phyloP scores from a whole-genome alignment of 1,140 invertebrate species.

The Anadara kagoshimensis region DNA sequence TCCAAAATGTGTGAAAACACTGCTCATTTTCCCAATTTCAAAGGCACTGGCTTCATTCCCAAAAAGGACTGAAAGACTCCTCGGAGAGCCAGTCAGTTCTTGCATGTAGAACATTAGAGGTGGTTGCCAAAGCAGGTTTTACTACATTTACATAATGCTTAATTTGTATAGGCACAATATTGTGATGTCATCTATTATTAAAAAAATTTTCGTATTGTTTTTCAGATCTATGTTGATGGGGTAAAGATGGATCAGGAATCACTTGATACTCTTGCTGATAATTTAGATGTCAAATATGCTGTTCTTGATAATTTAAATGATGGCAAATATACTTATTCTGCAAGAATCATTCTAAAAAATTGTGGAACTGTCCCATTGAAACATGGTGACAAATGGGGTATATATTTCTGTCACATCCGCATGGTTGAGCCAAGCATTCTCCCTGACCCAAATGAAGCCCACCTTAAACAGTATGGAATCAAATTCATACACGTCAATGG shows the following conservation, averaged over 20 bases:
- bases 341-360: slow-evolving; percentile 44
- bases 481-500: slow-evolving; percentile 60
- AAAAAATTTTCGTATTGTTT: too few species aligned
- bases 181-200: too few species aligned
- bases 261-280: slow-evolving; percentile 42
- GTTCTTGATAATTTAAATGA: slow-evolving; percentile 51
- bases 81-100: too few species aligned
- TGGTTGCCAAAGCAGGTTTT: too few species aligned
- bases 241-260: slow-evolving; percentile 37
- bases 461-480: slow-evolving; percentile 44
- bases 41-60: too few species aligned
- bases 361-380: slow-evolving; percentile 28
- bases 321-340: slow-evolving; percentile 39
- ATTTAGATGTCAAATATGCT: slow-evolving; percentile 44
- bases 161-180: too few species aligned
- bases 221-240: too few species aligned
- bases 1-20: too few species aligned
- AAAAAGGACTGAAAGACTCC: too few species aligned
- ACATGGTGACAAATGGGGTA: slow-evolving; percentile 48
- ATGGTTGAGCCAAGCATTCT: slow-evolving; percentile 57
- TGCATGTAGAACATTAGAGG: too few species aligned
- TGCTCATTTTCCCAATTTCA: too few species aligned
- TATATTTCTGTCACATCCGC: slow-evolving; percentile 64
- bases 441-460: slow-evolving; percentile 33
- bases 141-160: too few species aligned